Base-by-base conservation (phyloP, 2,888 invertebrate genomes). In the Hirtodrosophila cameraria region DNA sequence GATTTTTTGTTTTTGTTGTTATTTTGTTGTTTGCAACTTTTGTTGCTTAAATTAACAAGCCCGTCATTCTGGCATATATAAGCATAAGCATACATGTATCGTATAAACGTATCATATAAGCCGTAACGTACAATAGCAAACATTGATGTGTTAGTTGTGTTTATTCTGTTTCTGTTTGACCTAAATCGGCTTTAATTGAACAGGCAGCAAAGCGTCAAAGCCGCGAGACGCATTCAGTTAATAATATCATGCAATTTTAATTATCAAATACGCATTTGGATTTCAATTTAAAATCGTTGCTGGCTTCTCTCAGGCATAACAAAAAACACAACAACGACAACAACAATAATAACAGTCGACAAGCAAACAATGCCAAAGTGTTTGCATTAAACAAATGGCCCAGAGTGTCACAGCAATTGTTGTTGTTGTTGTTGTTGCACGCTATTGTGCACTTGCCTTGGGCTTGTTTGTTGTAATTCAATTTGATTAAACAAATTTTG, bases 401-500 rank as follows among this genome's bases (percentile, higher is more conserved):
- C 41, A 50, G 43, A 60, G 46, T 58, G 64, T 39, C 45, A 33
- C 38, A 38, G 42, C 57, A 61, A 75, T 61, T 64, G 72, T 31
- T 54, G 48, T 50, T 75, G 58, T 59, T 70, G 59, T 28, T 46
- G 11, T 38, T 49, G 23, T 57, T 9, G n/a, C 23, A 23, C 33
- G 28, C 6, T 16, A 31, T 27, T 38, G 16, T 13, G 16, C 38
- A 13, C 16, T 38, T 31, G 62, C 64, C 39, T 36, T 39, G 53
- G 68, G 83, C 57, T 49, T 71, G 49, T 62, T 72, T 75, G 64
- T 59, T 84, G 80, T 78, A 80, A 86, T 80, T 75, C 74, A 82
- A 86, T 82, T 86, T 83, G 82, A 83, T 86, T 86, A 86, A 83
- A 80, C 72, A 65, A 70, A 79, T 65, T 70, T 73, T 64, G 46